Base-by-base conservation (phyloP, 2,888 invertebrate genomes). In the Hoplodrina ambigua region DNA sequence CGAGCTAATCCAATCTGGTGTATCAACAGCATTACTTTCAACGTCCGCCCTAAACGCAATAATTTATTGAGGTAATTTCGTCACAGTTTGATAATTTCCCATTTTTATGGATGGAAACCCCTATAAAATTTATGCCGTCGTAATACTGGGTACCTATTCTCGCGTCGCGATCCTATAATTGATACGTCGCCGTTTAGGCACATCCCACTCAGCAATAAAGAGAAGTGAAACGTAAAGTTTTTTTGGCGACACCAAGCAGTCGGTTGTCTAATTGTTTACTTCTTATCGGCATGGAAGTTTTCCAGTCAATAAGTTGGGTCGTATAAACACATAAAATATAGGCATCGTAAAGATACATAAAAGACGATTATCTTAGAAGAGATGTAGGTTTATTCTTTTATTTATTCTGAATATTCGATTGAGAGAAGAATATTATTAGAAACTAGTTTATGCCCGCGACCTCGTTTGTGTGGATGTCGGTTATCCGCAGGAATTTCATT, bases 61-160 rank as follows among this genome's bases (percentile, higher is more conserved):
- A 91, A 91, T 91, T 91, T 90, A 91, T 89, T 85, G 81, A 78
- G 86, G 89, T 86, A 88, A 91, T 90, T 87, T 81, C 84, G 87
- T 87, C 87, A 88, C 88, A 89, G 84, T 89, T 89, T 90, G 90
- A 90, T 90, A 91, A 90, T 91, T 88, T 82, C 81, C 88, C 84
- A 86, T 90, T 91, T 91, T 91, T 91, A 91, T 89, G 84, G 86
- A 77, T 81, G 80, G 33, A 80, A 86, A 87, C 89, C 89, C 81
- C 84, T 82, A 88, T 90, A 89, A 90, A 91, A 89, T 91, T 90
- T 90, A 90, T 90, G 87, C 81, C 79, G 72, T 85, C 87, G 86
- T 90, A 87, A 89, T 82, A 58, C 85, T 85, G 82, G 80, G 80
- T 82, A n/a, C n/a, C n/a, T n/a, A 82, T 86, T 86, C 78, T 81